Base-by-base conservation (phyloP, 2,113 vertebrate species). In the Sterna hirundo region DNA sequence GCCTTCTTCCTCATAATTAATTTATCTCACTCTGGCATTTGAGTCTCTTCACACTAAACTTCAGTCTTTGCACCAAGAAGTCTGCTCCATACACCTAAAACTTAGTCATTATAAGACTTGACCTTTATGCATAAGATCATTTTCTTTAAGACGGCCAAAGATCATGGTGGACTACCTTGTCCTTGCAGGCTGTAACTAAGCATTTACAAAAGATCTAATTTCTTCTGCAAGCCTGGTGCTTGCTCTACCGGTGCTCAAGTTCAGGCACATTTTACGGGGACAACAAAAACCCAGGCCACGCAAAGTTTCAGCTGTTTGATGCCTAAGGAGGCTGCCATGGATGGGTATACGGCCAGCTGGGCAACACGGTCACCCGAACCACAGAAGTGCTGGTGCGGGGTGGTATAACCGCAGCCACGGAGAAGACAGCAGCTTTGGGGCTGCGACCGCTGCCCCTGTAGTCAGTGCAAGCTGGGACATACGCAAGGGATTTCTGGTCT, bases 381-480 rank as follows among this genome's bases (percentile, higher is more conserved):
- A 51, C 14, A 11, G 26, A 26, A 47, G 44, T 66, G 38, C 30
- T 68, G 21, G 46, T 29, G 32, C 25, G 47, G 7, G 38, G 60
- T 19, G 27, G 25, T 38, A 55, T 29, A 68, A 49, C 34, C 38
- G 16, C 58, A 57, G 44, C 61, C 16, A 26, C 15, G 2, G 4
- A 69, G 47, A n/a, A 85, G 64, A 65, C 34, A 57, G 16, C 44
- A 36, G 55, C 34, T 49, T 34, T n/a, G 30, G 19, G 46, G 26
- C 54, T n/a, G 40, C 1, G 2, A 29, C 5, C 0, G 1, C 29
- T n/a, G 29, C 30, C 18, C 27, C 7, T 38, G 11, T 12, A 55
- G 27, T 40, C 15, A 3, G 16, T 6, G 2, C 64, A 55, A 32
- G 14, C 29, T 47, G 26, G 20, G 44, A 40, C 32, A 29, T 34